A percentile compares a stretch with the other conserved stretches of the same genome.
Evolutionary conservation across 2,797 vertebrate genomes (phyloP).

Genomic region (Lacerta bilineata): DNA sequence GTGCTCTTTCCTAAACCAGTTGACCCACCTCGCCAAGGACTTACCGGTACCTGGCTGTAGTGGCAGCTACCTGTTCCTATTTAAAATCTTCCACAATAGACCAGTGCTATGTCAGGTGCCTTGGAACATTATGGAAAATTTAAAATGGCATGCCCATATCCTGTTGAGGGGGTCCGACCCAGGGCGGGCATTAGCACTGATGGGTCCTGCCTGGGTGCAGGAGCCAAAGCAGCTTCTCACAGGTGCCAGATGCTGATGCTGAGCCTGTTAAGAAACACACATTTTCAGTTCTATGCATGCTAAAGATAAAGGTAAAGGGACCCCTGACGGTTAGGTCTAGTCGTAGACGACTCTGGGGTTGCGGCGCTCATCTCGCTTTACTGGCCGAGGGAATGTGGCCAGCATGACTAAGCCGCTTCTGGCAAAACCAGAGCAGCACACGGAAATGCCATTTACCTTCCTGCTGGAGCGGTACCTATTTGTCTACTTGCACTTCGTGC

Average conservation of each 20-base stretch:
- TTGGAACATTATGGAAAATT: not conserved
- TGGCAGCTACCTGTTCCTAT: not conserved
- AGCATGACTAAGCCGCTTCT: no score
- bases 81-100: not conserved
- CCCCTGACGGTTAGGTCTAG: no score
- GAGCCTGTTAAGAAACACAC: not conserved
- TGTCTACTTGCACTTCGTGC: no score
- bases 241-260: not conserved
- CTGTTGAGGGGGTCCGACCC: no score
- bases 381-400: no score
- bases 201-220: not conserved
- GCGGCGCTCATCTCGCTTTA: no score
- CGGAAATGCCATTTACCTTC: no score
- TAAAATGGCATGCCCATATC: not conserved
- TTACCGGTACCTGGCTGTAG: not conserved
- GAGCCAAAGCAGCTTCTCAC: not conserved
- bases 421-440: no score
- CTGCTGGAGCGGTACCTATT: no score
- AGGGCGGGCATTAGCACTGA: not conserved
- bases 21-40: not conserved
- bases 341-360: no score
- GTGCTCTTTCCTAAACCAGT: not conserved
- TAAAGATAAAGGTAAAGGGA: no score
- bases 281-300: not conserved
- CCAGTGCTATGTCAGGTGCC: not conserved